A percentile compares a stretch with the other conserved stretches of the same genome.
Conservation (phyloP, 2,113 vertebrate species). For the Puntigrus tetrazona region DNA sequence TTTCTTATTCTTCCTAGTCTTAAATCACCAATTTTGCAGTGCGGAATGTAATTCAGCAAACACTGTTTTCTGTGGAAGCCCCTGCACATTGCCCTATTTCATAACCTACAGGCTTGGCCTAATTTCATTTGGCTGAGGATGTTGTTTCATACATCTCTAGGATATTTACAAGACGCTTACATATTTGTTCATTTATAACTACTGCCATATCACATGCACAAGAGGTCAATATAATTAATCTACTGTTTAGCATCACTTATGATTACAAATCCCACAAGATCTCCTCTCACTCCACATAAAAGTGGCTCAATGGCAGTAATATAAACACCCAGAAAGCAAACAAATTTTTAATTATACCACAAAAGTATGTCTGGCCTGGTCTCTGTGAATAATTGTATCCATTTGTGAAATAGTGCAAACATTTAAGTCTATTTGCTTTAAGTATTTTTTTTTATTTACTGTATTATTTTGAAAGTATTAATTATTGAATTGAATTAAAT, state of each 20-base stretch:
- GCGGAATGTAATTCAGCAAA: background rate
- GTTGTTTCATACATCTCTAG: background rate
- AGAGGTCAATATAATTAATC: background rate
- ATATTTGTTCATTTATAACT: background rate
- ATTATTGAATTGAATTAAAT: too few relatives aligned
- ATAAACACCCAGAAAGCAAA: background rate
- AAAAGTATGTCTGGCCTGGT: background rate
- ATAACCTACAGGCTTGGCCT: background rate
- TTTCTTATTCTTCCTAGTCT: background rate
- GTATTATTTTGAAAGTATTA: too few relatives aligned
- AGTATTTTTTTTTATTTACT: too few relatives aligned
- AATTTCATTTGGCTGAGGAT: background rate
- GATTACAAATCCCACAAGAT: background rate
- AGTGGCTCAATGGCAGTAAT: background rate
- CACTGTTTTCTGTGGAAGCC: background rate
- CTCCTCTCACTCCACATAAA: background rate
- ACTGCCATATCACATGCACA: background rate
- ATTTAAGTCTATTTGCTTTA: background rate
- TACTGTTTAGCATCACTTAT: background rate
- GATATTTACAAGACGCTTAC: background rate
- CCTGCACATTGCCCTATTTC: background rate
- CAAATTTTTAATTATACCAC: background rate
- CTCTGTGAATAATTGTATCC: background rate
- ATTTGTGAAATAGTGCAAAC: too few relatives aligned
- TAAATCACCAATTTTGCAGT: background rate